Conservation (phyloP, 2,113 vertebrate genomes). For the Anhinga anhinga region DNA sequence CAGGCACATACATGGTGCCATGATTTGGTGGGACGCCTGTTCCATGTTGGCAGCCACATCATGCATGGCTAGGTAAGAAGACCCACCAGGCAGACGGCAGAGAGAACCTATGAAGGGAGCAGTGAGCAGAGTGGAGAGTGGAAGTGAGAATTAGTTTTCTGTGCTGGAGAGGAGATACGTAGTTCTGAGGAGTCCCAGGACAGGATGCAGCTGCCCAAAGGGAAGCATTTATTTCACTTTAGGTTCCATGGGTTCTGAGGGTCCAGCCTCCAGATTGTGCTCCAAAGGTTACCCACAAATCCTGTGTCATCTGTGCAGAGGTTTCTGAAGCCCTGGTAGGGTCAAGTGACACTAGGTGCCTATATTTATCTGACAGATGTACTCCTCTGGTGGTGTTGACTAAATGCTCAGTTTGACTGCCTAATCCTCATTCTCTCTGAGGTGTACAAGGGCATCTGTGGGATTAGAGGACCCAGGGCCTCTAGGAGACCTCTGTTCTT, state of each 20-base stretch:
- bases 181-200: not conserved
- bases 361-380: not conserved
- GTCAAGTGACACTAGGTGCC: not conserved
- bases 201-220: not conserved
- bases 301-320: not conserved
- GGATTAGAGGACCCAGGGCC: not conserved
- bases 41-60: accelerated
- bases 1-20: not conserved
- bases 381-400: not conserved
- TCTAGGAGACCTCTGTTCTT: not conserved
- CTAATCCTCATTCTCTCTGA: not conserved
- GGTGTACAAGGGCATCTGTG: not conserved
- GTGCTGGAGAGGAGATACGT: accelerated
- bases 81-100: not conserved
- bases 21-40: not conserved
- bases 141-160: not conserved
- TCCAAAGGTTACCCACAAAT: not conserved
- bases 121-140: not conserved
- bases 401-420: not conserved
- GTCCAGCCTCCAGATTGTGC: not conserved
- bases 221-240: not conserved
- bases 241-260: not conserved
- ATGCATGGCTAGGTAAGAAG: not conserved
- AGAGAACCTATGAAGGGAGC: not conserved
- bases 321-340: not conserved